Evolutionary conservation across 2,888 invertebrate species (phyloP).

Genomic region (Ceramica pisi): DNA sequence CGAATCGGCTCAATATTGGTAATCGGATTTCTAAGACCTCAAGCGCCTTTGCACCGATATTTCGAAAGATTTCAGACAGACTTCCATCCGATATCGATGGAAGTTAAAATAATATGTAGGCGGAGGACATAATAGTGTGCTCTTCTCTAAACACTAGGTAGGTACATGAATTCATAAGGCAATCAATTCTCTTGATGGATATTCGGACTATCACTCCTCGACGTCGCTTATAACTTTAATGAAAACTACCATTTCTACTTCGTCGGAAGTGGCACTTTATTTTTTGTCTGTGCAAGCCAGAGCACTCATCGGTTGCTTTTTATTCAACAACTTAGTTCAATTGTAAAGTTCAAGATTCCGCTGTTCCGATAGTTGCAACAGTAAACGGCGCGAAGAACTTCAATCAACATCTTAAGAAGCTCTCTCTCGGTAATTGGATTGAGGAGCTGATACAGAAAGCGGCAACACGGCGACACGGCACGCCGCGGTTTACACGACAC

Average conservation of each 20-base stretch:
- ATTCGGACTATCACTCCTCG: slow-evolving; percentile 9
- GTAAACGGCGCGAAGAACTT: slow-evolving; percentile 44
- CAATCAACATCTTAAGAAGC: slow-evolving; percentile 51
- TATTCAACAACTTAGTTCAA: slow-evolving; percentile 15
- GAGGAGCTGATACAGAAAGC: slow-evolving; percentile 32
- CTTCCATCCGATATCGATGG: neutral
- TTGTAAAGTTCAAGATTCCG: slow-evolving; percentile 17
- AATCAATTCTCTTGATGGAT: neutral
- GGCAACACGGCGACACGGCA: slow-evolving; percentile 3
- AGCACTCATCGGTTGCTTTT: slow-evolving; percentile 14
- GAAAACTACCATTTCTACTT: slow-evolving; percentile 31
- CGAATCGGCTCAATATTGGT: neutral
- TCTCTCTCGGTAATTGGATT: slow-evolving; percentile 52
- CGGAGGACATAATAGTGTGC: neutral
- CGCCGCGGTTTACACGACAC: slow-evolving; percentile 21
- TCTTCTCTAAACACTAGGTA: neutral
- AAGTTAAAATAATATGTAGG: neutral
- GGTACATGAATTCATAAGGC: neutral
- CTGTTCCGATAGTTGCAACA: slow-evolving; percentile 17
- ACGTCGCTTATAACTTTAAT: slow-evolving; percentile 15
- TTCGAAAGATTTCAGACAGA: neutral
- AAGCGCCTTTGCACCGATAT: neutral
- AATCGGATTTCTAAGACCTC: neutral
- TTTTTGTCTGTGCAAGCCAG: slow-evolving; percentile 19
- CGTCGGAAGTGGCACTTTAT: slow-evolving; percentile 29